Evolutionary conservation across 2,888 invertebrate genomes (phyloP).

Genomic region (Chaitophorus viminalis): DNA sequence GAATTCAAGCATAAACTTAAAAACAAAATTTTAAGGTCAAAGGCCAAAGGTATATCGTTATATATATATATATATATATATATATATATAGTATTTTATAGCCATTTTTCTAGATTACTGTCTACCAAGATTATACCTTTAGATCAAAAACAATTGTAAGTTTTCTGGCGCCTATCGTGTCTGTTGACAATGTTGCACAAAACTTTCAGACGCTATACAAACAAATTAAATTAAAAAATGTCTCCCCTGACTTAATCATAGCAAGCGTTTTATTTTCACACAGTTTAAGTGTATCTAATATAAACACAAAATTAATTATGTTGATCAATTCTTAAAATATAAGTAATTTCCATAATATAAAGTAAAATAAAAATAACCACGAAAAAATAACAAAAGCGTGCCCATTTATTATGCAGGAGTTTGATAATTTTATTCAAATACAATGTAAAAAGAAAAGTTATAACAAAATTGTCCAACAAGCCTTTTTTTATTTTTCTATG

Average conservation of each 20-base stretch:
- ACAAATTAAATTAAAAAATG: conserved; percentile 16
- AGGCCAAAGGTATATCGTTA: neutral
- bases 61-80: no score
- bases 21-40: conserved; percentile 6
- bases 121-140: conserved; percentile 27
- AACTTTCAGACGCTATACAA: neutral
- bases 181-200: neutral
- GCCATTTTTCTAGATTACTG: conserved; percentile 42
- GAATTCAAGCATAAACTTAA: neutral
- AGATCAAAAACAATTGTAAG: conserved; percentile 36
- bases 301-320: conserved; percentile 18
- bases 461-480: conserved; percentile 40
- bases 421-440: conserved; percentile 44
- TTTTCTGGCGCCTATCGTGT: conserved; percentile 27
- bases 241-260: neutral
- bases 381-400: conserved; percentile 31
- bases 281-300: conserved; percentile 20
- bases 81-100: neutral
- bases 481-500: neutral
- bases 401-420: conserved; percentile 14
- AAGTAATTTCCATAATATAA: neutral
- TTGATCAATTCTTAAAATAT: conserved; percentile 13
- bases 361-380: neutral
- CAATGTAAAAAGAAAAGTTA: conserved; percentile 43
- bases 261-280: neutral